A percentile compares a stretch with the other conserved stretches of the same genome.
These are phyloP conservation scores for Muscicapa adusta DNA, from an alignment of 2,113 vertebrate genomes.

Conservation along the genomic window DNA sequence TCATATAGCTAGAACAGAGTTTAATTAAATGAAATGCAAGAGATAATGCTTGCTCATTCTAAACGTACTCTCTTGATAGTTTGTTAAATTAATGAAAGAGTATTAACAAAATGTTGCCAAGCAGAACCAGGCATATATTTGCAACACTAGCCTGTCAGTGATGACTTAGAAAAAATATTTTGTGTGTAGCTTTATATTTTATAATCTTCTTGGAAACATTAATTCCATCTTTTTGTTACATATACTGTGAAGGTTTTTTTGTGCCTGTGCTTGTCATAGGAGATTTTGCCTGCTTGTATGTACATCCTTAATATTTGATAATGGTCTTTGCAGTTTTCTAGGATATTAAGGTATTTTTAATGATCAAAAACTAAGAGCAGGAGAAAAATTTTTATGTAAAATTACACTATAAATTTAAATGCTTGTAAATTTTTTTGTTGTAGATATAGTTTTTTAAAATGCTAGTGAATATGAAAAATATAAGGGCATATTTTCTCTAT, in stretches of 20 bases:
- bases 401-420: not conserved
- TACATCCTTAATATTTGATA: not conserved
- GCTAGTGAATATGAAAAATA: not conserved
- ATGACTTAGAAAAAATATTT: not conserved
- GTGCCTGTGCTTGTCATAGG: not conserved
- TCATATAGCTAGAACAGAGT: constrained; percentile 53
- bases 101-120: constrained; percentile 49
- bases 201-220: constrained; percentile 30
- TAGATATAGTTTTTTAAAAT: not conserved
- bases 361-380: not conserved
- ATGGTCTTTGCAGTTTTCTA: not conserved
- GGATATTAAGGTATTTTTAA: not conserved
- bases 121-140: constrained; percentile 49
- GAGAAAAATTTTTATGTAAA: not conserved
- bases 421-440: not conserved
- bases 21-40: constrained; percentile 75
- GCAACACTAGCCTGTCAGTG: not conserved
- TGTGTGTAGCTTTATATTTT: not conserved
- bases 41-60: constrained; percentile 67
- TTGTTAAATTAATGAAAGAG: constrained; percentile 70
- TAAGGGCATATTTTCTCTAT: not conserved
- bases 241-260: not conserved
- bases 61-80: constrained; percentile 66
- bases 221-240: not conserved
- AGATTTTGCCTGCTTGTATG: not conserved